Evolutionary conservation across 1,140 invertebrate genomes (phyloP), one percentile per base, ranked within the genome.

Genomic region (Drosophila lowei): DNA sequence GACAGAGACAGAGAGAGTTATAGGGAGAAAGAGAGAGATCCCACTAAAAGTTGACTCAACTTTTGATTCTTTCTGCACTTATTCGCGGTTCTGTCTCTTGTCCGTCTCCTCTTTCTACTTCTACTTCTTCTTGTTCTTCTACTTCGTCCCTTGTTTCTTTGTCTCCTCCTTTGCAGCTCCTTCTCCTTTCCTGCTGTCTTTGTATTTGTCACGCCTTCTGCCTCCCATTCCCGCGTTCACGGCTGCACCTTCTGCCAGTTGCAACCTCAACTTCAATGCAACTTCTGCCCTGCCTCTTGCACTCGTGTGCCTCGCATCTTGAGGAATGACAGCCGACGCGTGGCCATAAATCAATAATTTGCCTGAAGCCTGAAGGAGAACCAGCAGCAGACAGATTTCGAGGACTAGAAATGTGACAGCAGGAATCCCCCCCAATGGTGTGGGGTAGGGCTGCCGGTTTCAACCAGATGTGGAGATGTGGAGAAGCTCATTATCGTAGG

Each of bases 31-130:
- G 52, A 28, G 49, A 42, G 41, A n/a, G 18, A 44, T 77, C 11
- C 67, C 68, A 71, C 74, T 83, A 83, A 74, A 74, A 75, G 79
- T 81, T 81, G 79, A 81, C 46, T 81, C 74, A 81, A 81, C 79
- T 81, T 74, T 83, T 65, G 53, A 63, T 57, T 68, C 50, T 52
- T n/a, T 56, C 11, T 16, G 11, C 34, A 4, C 11, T 38, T 13
- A 38, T 38, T 38, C 34, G 34, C 11, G 52, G 41, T 52, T 61
- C 64, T 53, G 44, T 41, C 42, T 34, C 44, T 30, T 66, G 46
- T 61, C 25, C 43, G 5, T 25, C 30, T 46, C 18, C 54, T 52
- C 48, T 53, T 47, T 15, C 49, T 48, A 5, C 9, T 23, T 18
- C 8, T 18, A 25, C 23, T 25, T 25, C 5, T n/a, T n/a, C n/a